These are phyloP conservation scores for Mythimna pallens DNA, from an alignment of 2,888 invertebrate species.

Conservation along the genomic window DNA sequence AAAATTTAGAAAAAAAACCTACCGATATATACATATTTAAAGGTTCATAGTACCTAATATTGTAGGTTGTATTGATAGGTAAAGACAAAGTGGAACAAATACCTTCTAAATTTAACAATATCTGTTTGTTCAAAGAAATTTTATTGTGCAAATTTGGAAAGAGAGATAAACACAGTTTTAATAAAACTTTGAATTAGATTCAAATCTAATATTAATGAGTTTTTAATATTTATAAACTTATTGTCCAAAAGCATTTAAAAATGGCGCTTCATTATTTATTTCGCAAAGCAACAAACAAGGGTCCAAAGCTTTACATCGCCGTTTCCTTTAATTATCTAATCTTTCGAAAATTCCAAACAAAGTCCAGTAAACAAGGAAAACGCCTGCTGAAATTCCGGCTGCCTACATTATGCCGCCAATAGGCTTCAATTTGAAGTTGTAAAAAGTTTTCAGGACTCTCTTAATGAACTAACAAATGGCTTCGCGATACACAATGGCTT, in stretches of 20 bases:
- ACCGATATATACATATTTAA: no score
- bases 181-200: neutral
- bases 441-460: conserved; percentile 65
- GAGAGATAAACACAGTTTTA: no score
- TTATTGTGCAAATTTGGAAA: no score
- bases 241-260: neutral
- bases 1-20: no score
- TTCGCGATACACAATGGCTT: conserved; percentile 84
- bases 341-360: conserved; percentile 45
- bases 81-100: no score
- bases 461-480: conserved; percentile 83
- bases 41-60: no score
- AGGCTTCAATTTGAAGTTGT: conserved; percentile 61
- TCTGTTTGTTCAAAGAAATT: no score
- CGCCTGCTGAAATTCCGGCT: conserved; percentile 46
- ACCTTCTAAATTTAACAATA: no score
- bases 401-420: conserved; percentile 50
- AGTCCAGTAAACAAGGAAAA: conserved; percentile 54
- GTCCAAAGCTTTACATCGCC: conserved; percentile 23
- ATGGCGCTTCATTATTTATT: conserved; percentile 5
- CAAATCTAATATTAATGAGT: neutral
- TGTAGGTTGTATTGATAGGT: no score
- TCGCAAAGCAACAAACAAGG: conserved; percentile 21
- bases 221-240: neutral
- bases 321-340: conserved; percentile 55